These are phyloP conservation scores for Rhea pennata DNA, from an alignment of 2,113 vertebrate genomes.

Conservation along the genomic window DNA sequence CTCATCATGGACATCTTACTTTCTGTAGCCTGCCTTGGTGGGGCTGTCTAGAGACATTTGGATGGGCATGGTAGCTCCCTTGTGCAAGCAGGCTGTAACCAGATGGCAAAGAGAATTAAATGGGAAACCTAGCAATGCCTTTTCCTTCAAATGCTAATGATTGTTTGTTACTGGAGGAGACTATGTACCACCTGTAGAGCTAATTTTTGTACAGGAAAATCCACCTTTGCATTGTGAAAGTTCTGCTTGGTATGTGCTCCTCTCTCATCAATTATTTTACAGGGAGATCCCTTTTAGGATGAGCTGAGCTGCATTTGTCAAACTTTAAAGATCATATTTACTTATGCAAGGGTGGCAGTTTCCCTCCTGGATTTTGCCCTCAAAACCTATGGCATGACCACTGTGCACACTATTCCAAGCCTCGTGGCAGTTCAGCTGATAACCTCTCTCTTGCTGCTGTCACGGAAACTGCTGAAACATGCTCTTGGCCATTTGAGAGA, in stretches of 20 bases:
- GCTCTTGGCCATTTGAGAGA: accelerated
- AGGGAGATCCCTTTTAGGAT: background rate
- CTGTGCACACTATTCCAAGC: background rate
- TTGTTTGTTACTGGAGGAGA: background rate
- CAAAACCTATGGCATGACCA: accelerated
- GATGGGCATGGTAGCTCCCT: background rate
- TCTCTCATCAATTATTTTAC: background rate
- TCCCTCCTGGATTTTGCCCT: background rate
- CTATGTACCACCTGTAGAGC: background rate
- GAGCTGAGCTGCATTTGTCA: background rate
- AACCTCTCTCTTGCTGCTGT: background rate
- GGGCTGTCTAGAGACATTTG: background rate
- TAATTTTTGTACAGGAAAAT: background rate
- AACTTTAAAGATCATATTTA: background rate
- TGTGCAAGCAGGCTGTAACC: background rate
- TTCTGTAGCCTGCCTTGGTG: background rate
- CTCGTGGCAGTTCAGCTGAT: background rate
- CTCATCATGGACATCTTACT: background rate
- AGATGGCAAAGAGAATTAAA: background rate
- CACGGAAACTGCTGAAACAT: background rate
- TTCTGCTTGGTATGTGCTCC: background rate
- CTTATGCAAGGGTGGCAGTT: background rate
- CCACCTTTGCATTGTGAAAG: background rate
- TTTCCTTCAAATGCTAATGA: background rate
- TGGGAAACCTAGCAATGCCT: background rate